Conservation (phyloP, 2,888 invertebrate species). For the Candidula unifasciata region DNA sequence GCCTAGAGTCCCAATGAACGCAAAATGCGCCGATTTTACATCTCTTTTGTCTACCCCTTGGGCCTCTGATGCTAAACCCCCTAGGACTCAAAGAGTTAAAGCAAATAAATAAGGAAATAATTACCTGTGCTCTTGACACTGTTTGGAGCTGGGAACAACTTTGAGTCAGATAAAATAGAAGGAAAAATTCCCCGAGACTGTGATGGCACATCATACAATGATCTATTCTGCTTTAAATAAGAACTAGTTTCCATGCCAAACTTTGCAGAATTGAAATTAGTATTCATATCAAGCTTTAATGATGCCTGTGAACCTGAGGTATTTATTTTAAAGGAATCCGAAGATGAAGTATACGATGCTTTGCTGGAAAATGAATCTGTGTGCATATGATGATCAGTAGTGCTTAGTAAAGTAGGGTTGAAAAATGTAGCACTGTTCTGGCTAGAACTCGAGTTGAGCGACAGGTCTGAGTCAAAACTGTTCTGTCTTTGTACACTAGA, state of each 20-base stretch:
- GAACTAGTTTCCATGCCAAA: background rate
- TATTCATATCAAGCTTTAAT: background rate
- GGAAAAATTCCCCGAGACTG: background rate
- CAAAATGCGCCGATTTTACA: too few relatives aligned
- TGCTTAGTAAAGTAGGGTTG: background rate
- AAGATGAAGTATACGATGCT: background rate
- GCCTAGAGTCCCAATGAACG: too few relatives aligned
- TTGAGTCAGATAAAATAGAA: background rate
- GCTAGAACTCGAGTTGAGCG: background rate
- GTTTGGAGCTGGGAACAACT: background rate
- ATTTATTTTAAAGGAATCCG: background rate
- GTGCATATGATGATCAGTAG: background rate
- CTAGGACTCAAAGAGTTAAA: too few relatives aligned
- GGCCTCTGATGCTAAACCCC: too few relatives aligned
- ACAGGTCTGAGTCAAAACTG: slow-evolving; percentile 32
- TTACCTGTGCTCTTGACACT: slow-evolving; percentile 10
- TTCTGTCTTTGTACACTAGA: slow-evolving; percentile 2
- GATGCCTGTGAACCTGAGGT: background rate
- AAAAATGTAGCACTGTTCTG: slow-evolving; percentile 13
- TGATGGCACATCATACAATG: background rate
- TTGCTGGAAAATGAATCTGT: background rate
- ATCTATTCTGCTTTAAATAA: background rate
- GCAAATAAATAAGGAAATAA: background rate
- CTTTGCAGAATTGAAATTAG: background rate
- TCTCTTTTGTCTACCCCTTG: too few relatives aligned